These are phyloP conservation scores for Chloropsis hardwickii DNA, from an alignment of 2,113 vertebrate species.

Conservation along the genomic window DNA sequence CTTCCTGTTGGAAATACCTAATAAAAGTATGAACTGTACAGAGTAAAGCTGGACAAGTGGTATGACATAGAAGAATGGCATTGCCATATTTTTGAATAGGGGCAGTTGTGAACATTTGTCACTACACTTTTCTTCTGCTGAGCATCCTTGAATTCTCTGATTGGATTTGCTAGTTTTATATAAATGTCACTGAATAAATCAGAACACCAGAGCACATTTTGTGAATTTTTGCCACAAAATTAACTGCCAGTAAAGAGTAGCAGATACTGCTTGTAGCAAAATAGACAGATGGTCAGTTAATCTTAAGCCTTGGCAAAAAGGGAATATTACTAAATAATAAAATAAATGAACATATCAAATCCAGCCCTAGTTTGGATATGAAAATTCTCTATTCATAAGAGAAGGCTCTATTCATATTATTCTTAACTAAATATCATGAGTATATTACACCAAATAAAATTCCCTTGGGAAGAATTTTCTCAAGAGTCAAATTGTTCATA, in stretches of 20 bases:
- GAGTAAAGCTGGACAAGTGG: neutral
- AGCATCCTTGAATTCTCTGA: neutral
- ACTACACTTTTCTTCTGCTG: neutral
- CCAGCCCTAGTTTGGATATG: neutral
- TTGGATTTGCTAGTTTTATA: neutral
- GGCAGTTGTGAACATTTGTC: neutral
- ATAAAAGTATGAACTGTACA: neutral
- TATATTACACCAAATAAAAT: neutral
- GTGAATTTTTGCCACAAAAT: constrained; percentile 12
- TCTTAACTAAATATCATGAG: neutral
- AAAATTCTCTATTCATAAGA: too few species aligned
- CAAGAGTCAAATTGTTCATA: neutral
- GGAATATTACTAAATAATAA: constrained; percentile 15
- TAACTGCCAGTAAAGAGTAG: neutral
- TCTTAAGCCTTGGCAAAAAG: neutral
- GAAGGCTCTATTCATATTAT: neutral
- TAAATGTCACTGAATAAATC: neutral
- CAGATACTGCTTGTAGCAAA: neutral
- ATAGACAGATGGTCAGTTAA: constrained; percentile 39
- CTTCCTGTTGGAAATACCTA: neutral
- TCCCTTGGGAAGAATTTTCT: neutral
- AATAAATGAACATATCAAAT: constrained; percentile 1
- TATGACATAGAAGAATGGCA: neutral
- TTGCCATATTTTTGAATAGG: neutral
- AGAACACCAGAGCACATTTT: neutral